Evolutionary conservation across 1,140 invertebrate genomes (phyloP).

Genomic region (Macrobrachium nipponense): DNA sequence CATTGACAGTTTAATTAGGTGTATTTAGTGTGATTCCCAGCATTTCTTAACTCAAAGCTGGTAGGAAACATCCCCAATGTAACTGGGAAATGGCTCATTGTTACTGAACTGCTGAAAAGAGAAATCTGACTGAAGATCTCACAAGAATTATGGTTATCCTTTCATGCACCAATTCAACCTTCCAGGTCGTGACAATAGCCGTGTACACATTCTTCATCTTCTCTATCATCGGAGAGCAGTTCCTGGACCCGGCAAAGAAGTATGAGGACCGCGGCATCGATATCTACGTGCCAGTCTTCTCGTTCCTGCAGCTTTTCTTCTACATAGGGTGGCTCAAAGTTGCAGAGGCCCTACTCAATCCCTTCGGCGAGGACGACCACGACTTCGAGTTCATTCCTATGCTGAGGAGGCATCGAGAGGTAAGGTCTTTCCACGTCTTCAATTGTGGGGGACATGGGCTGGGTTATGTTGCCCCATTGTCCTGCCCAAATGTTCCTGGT

Average conservation of each 20-base stretch:
- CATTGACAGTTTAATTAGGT: no score
- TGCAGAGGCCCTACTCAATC: conserved; percentile 11
- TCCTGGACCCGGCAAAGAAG: conserved; percentile 8
- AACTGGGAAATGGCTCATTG: no score
- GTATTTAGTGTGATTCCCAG: no score
- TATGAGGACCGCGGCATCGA: conserved; percentile 48
- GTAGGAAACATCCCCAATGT: no score
- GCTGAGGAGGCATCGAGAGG: neutral
- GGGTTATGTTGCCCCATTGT: no score
- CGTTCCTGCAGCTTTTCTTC: conserved; percentile 18
- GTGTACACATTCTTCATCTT: conserved; percentile 26
- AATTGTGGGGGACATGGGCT: no score
- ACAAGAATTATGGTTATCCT: no score
- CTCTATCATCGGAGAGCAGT: conserved; percentile 10
- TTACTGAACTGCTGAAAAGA: no score
- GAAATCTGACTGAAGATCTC: no score
- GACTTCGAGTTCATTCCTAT: conserved; percentile 14
- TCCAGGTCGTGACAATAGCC: conserved; percentile 27
- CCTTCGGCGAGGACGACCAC: conserved; percentile 28
- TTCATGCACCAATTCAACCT: neutral
- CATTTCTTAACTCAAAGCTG: no score
- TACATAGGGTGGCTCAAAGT: conserved; percentile 33
- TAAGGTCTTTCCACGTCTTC: neutral
- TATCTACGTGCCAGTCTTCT: conserved; percentile 25
- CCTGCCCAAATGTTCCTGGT: no score